phyloP scores from a whole-genome alignment of 1,140 invertebrate genomes.

The Pemphigus obesinymphae region DNA sequence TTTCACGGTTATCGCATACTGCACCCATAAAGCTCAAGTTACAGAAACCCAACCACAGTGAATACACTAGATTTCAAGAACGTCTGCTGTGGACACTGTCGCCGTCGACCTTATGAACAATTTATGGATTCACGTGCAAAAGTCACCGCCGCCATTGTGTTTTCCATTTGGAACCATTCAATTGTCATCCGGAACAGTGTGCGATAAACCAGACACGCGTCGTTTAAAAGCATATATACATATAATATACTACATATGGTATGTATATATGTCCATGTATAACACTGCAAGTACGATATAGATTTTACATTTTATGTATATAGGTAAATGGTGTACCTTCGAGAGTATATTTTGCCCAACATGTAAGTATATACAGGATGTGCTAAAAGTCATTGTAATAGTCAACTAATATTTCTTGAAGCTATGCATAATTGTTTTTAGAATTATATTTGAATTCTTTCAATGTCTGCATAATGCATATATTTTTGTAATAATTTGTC shows the following conservation, averaged over 20 bases:
- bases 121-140: not conserved
- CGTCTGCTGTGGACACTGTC: not conserved
- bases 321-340: no score
- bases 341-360: no score
- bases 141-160: not conserved
- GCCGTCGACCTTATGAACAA: not conserved
- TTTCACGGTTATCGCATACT: no score
- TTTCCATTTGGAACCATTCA: not conserved
- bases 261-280: not conserved
- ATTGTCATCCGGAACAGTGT: not conserved
- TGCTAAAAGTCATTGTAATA: no score
- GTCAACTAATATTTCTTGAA: no score
- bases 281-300: not conserved
- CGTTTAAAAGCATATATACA: not conserved
- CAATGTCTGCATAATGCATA: no score
- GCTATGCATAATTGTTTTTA: no score
- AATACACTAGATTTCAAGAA: not conserved
- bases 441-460: no score
- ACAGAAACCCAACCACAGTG: not conserved
- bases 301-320: not conserved
- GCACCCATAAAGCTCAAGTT: not conserved
- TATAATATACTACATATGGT: no score
- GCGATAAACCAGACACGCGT: constrained; percentile 2
- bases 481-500: no score
- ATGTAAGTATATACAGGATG: no score